phyloP scores from a whole-genome alignment of 1,140 invertebrate species.

The Dinoponera quadriceps region DNA sequence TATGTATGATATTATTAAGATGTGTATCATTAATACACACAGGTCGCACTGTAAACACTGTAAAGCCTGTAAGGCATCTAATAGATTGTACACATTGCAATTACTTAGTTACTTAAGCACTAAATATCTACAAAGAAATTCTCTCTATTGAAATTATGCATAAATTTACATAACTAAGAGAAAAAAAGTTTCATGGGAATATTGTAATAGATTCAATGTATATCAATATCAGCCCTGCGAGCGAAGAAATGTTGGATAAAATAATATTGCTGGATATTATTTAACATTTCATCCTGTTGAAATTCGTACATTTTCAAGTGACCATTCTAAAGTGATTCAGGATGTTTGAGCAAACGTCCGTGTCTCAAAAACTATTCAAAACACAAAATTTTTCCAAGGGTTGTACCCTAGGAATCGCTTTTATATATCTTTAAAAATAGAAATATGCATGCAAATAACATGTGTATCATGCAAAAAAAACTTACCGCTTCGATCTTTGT shows the following conservation, averaged over 20 bases:
- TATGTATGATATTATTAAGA: background rate
- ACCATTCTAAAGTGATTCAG: constrained; percentile 51
- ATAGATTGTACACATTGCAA: too few relatives aligned
- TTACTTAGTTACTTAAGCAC: too few relatives aligned
- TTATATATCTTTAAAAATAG: constrained; percentile 50
- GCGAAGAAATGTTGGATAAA: constrained; percentile 78
- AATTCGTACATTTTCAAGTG: constrained; percentile 41
- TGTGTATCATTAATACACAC: background rate
- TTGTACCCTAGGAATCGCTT: constrained; percentile 12
- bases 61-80: too few relatives aligned
- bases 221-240: constrained; percentile 78
- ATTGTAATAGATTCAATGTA: constrained; percentile 70
- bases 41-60: too few relatives aligned
- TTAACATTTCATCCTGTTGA: constrained; percentile 47
- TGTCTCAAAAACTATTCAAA: constrained; percentile 35
- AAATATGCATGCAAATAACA: constrained; percentile 21
- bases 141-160: too few relatives aligned
- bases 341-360: constrained; percentile 30
- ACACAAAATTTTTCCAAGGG: constrained; percentile 46
- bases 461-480: constrained; percentile 68
- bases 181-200: background rate
- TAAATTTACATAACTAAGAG: too few relatives aligned
- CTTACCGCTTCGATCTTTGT: constrained; percentile 87
- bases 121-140: too few relatives aligned
- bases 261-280: constrained; percentile 67